These are phyloP conservation scores for Willisornis vidua DNA, from an alignment of 2,113 vertebrate genomes.

Conservation along the genomic window DNA sequence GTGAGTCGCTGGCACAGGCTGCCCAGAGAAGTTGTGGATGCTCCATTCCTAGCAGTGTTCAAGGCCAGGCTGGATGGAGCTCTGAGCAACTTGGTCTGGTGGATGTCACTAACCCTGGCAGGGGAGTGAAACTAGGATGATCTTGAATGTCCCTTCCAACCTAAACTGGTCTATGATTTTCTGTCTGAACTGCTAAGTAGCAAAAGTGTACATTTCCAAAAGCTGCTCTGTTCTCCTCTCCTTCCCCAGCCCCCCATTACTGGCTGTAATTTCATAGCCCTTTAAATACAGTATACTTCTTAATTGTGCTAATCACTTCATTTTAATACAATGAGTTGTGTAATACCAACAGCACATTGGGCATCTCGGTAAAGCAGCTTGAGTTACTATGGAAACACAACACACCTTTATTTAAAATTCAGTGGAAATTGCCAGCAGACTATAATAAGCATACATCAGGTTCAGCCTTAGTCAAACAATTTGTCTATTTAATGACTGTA, in stretches of 20 bases:
- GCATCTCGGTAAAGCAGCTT: background rate
- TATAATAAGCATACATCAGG: background rate
- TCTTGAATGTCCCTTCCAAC: background rate
- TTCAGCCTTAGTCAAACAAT: background rate
- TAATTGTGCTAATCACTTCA: background rate
- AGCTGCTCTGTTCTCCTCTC: background rate
- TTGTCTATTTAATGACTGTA: background rate
- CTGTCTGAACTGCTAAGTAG: background rate
- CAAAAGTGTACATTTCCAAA: background rate
- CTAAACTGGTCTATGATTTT: background rate
- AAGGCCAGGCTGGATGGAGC: background rate
- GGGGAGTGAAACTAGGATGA: background rate
- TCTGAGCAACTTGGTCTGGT: background rate
- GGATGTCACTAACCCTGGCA: background rate
- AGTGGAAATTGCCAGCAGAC: background rate
- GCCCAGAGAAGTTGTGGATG: background rate
- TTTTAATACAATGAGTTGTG: background rate
- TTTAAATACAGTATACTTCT: background rate
- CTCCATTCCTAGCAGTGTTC: background rate
- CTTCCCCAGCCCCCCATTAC: background rate
- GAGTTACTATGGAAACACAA: conserved; percentile 24
- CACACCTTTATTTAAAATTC: conserved; percentile 17
- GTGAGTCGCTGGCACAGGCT: background rate
- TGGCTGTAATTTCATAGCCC: background rate
- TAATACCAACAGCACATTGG: background rate